Base-by-base conservation (phyloP, 2,113 vertebrate genomes). In the Microcebus murinus region DNA sequence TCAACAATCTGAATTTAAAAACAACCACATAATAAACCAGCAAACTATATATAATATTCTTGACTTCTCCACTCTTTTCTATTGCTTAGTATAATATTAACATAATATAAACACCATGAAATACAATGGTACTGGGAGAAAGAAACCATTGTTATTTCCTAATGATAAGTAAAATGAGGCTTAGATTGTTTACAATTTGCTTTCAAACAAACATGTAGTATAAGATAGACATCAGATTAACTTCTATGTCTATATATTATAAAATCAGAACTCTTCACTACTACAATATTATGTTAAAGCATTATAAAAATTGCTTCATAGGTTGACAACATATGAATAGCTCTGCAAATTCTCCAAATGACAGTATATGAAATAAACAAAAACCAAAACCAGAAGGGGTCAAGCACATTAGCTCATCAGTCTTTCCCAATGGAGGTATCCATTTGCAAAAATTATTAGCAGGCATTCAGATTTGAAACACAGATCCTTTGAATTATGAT, bases 291-390 rank as follows among this genome's bases (percentile, higher is more conserved):
- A 83, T 18, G 1, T 90, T 57, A 87, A 71, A 73, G 10, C 0
- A 55, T 71, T 71, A 12, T 42, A 71, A 77, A 95, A 79, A 48
- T 87, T 48, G 17, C 52, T 74, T 90, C 59, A 68, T 73, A 67
- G 90, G 12, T 14, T 45, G 61, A 84, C 21, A 92, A 17, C 27
- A 67, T 21, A 85, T 3, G 14, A 77, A 77, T 17, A 76, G 7
- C 20, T 82, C 73, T 94, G 20, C 13, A 50, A 63, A 90, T 63
- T 90, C 27, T 91, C 50, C 80, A 91, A 84, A 79, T 96, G 36
- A 57, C 48, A 87, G 50, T 34, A 52, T 5, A 10, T 71, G 55
- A 25, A 17, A 68, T 55, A 92, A 91, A 29, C 11, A 48, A 68
- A 21, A 74, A 81, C 0, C n/a, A 65, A 82, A 84, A 9, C 12